Evolutionary conservation across 2,888 invertebrate species (phyloP), one percentile per base, ranked within the genome.

Genomic region (Chromoteleia sp.): DNA sequence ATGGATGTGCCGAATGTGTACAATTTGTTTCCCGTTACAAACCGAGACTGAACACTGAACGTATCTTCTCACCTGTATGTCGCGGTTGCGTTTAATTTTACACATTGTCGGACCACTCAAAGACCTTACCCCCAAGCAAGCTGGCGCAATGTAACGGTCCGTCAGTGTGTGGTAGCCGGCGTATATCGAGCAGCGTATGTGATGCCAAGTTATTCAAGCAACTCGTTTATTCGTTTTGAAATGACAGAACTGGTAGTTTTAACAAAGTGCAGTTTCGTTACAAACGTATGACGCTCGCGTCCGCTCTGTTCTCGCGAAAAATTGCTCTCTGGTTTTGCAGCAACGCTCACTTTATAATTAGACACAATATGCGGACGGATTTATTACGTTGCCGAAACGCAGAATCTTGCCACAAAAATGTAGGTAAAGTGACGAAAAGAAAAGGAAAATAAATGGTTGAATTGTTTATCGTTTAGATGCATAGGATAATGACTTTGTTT

Each of bases 401-500:
- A 33, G 25, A 25, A 4, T 33, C 1, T 10, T 8, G 8, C 8
- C 10, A 10, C 33, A 8, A 4, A 33, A 33, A 33, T 33, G n/a
- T n/a, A n/a, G n/a, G n/a, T 8, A 33, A 1, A 6, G 33, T 33
- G 4, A 33, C 8, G 8, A 1, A 33, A 33, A 33, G 8, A 33
- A 33, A 33, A 33, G 8, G 8, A 8, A 1, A 33, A 33, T 6
- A 33, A 8, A 8, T 8, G 8, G 6, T 8, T 33, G 10, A n/a
- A n/a, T n/a, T n/a, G n/a, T n/a, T n/a, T n/a, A n/a, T n/a, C n/a
- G n/a, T n/a, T n/a, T n/a, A n/a, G 33, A 7, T 33, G 8, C 33
- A 33, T 33, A 33, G 33, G 8, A 33, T 33, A 33, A 33, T 33
- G 33, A 33, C 33, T 33, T 33, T 10, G 33, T 33, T 88, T 88